A percentile compares a stretch with the other conserved stretches of the same genome.
These are phyloP conservation scores for Ochotona princeps DNA, from an alignment of 2,113 vertebrate genomes.

Conservation along the genomic window DNA sequence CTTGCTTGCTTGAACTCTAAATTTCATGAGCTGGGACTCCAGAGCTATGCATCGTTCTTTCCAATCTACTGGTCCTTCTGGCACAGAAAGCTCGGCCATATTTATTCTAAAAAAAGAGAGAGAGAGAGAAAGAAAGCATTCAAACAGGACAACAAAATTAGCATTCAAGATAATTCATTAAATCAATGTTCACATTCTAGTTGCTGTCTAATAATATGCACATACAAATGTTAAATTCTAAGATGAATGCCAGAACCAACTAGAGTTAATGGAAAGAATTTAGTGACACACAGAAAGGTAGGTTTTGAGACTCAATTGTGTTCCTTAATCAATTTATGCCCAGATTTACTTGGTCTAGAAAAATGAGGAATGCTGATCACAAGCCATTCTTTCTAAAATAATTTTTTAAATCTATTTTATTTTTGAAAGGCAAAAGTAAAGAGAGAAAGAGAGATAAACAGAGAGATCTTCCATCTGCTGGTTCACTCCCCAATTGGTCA, in stretches of 20 bases:
- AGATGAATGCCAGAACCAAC: slow-evolving; percentile 5
- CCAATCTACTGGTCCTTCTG: slow-evolving; percentile 92
- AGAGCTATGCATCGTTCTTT: slow-evolving; percentile 95
- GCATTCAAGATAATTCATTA: background rate
- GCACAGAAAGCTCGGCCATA: slow-evolving; percentile 93
- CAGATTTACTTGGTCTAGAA: slow-evolving; percentile 27
- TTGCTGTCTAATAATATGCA: background rate
- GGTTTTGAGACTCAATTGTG: background rate
- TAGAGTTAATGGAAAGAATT: background rate
- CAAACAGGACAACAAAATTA: slow-evolving; percentile 25
- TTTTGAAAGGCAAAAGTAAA: too few relatives aligned
- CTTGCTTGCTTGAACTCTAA: slow-evolving; percentile 96
- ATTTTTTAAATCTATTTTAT: too few relatives aligned
- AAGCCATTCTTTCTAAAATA: too few relatives aligned
- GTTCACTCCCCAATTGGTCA: too few relatives aligned
- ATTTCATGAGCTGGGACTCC: slow-evolving; percentile 96
- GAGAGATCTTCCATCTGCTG: too few relatives aligned
- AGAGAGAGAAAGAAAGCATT: slow-evolving; percentile 50
- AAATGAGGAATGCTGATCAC: background rate
- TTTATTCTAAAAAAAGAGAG: slow-evolving; percentile 78
- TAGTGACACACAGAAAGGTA: background rate
- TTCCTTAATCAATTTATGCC: background rate
- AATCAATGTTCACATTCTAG: background rate
- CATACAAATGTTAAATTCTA: slow-evolving; percentile 12
- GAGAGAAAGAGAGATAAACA: too few relatives aligned